These are phyloP conservation scores for Centruroides vittatus DNA, from an alignment of 1,140 invertebrate species.

Conservation along the genomic window DNA sequence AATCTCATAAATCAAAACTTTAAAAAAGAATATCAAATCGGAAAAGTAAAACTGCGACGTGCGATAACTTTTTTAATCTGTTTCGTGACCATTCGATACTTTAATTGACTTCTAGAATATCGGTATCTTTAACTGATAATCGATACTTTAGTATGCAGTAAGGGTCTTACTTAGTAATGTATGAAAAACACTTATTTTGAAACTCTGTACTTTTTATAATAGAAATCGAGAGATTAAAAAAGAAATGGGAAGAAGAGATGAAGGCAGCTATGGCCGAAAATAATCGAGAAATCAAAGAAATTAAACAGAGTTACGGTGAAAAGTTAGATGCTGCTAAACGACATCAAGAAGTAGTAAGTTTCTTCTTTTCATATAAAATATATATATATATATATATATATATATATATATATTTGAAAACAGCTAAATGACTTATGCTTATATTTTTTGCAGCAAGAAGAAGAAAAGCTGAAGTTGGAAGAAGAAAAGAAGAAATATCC, in stretches of 20 bases:
- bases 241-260: constrained; percentile 33
- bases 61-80: no score
- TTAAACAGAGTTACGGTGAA: constrained; percentile 41
- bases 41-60: no score
- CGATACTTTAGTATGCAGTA: no score
- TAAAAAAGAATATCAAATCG: no score
- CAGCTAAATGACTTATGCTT: no score
- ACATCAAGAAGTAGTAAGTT: constrained; percentile 19
- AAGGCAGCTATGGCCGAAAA: constrained; percentile 41
- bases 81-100: no score
- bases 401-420: background rate
- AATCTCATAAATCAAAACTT: no score
- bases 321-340: constrained; percentile 31
- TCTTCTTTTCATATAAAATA: background rate
- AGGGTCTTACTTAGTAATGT: no score
- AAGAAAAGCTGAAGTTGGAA: constrained; percentile 22
- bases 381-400: background rate
- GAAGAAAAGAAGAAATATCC: constrained; percentile 36
- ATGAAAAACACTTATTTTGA: no score
- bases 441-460: background rate
- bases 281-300: constrained; percentile 37
- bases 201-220: background rate
- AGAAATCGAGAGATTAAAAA: constrained; percentile 29
- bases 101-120: no score
- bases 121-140: no score